Evolutionary conservation across 2,797 vertebrate genomes (phyloP), one percentile per base, ranked within the genome.

Genomic region (Urocyon cinereoargenteus): DNA sequence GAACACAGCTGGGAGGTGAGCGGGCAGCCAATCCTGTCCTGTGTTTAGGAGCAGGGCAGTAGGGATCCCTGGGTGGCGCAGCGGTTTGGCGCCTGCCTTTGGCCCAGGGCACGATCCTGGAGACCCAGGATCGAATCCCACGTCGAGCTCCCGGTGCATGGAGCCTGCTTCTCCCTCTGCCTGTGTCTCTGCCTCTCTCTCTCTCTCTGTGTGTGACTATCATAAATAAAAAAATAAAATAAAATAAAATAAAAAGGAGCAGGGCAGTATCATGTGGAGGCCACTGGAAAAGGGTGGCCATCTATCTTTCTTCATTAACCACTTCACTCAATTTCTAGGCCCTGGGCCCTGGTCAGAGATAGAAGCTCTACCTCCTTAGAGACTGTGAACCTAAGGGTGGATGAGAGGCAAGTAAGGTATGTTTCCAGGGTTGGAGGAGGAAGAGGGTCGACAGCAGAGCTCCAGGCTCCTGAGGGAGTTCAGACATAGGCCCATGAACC

Each of bases 271-370:
- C 49, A 82, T 5, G 2, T 53, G 82, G 1, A 61, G 95, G 73
- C 61, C 92, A 91, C 93, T 51, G 94, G 97, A 93, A 92, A 97
- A 98, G 90, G 86, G 93, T 95, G 90, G 91, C 98, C 99, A 99
- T 99, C 98, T 98, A 99, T 99, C 99, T 98, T 98, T 98, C 99
- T 99, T 99, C 99, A 99, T 99, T 99, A 99, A 99, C 99, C 99
- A 99, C 98, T 99, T 99, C 99, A 99, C 99, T 99, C 97, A 97
- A 96, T 98, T 98, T 98, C 98, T 36, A 70, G 51, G 66, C 24
- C 68, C 31, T 61, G 73, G 12, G 19, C 6, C 75, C 81, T 21
- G 22, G 21, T 4, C 2, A 3, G 26, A 24, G 72, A 64, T 61
- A 72, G n/a, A 66, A 34, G 49, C 6, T 16, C 16, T 31, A 78